These are phyloP conservation scores for Trileptium ribeirensis DNA, from an alignment of 2,888 invertebrate species.

Conservation along the genomic window DNA sequence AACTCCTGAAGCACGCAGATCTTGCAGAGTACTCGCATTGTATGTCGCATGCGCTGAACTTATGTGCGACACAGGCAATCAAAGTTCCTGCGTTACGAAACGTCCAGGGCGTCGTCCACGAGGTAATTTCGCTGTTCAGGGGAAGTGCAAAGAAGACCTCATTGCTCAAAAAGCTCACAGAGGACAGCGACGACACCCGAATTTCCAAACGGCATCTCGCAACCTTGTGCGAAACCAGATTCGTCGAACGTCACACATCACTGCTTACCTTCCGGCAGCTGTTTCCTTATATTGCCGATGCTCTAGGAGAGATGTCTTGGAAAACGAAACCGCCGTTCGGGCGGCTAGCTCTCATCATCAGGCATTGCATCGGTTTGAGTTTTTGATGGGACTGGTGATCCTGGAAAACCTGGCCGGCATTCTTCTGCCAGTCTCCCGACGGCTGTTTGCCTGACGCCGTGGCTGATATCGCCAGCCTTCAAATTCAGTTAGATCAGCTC, in stretches of 20 bases:
- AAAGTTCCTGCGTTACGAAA: neutral
- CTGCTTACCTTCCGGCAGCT: neutral
- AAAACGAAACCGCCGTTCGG: neutral
- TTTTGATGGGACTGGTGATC: neutral
- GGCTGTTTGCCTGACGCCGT: neutral
- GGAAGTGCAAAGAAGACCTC: neutral
- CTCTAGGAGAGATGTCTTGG: neutral
- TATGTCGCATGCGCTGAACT: neutral
- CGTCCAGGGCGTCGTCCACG: neutral
- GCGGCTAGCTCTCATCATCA: neutral
- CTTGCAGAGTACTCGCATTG: neutral
- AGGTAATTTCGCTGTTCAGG: neutral
- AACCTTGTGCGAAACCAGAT: neutral
- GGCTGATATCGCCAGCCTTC: neutral
- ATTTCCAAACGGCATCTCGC: neutral
- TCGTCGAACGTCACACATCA: neutral
- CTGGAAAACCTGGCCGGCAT: neutral
- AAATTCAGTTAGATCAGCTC: neutral
- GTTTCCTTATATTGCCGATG: neutral
- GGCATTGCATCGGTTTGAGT: neutral
- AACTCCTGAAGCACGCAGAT: neutral
- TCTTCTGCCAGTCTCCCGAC: neutral
- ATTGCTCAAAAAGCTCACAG: neutral
- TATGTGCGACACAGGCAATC: neutral
- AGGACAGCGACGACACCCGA: neutral